phyloP scores from a whole-genome alignment of 2,888 invertebrate genomes.

The Luffia ferchaultella region DNA sequence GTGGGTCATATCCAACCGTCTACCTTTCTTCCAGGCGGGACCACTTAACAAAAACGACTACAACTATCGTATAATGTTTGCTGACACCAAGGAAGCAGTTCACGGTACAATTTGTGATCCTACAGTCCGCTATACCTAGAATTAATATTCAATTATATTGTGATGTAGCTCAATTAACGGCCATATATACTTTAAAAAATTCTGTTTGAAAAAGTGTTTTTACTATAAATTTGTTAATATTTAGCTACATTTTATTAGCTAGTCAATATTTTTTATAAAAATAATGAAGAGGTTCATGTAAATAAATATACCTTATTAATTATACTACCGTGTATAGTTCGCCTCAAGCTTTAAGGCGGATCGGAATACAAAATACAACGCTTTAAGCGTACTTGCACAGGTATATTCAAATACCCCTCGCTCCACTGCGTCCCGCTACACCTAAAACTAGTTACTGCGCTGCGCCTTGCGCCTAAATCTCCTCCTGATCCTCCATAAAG shows the following conservation, averaged over 20 bases:
- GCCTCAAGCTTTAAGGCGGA: too few relatives aligned
- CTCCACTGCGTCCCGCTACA: too few relatives aligned
- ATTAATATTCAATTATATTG: background rate
- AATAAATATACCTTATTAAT: too few relatives aligned
- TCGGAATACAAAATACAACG: too few relatives aligned
- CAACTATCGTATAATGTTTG: constrained; percentile 79
- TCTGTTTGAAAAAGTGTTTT: too few relatives aligned
- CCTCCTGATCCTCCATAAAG: too few relatives aligned
- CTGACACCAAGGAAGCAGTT: constrained; percentile 69
- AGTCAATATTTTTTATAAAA: background rate
- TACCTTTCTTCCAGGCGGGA: constrained; percentile 77
- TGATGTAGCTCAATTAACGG: background rate
- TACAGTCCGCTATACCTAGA: constrained; percentile 19
- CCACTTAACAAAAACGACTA: constrained; percentile 69
- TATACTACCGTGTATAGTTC: too few relatives aligned
- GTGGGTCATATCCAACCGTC: constrained; percentile 79
- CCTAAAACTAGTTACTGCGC: too few relatives aligned
- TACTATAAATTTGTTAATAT: background rate
- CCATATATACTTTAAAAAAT: background rate
- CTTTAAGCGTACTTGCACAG: too few relatives aligned
- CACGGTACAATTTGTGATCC: constrained; percentile 77
- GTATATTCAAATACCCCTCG: too few relatives aligned
- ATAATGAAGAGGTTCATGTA: too few relatives aligned
- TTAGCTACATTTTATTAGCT: background rate
- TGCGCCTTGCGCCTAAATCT: too few relatives aligned